These are phyloP conservation scores for Steinernema hermaphroditum DNA, from an alignment of 2,888 invertebrate species.

Conservation along the genomic window DNA sequence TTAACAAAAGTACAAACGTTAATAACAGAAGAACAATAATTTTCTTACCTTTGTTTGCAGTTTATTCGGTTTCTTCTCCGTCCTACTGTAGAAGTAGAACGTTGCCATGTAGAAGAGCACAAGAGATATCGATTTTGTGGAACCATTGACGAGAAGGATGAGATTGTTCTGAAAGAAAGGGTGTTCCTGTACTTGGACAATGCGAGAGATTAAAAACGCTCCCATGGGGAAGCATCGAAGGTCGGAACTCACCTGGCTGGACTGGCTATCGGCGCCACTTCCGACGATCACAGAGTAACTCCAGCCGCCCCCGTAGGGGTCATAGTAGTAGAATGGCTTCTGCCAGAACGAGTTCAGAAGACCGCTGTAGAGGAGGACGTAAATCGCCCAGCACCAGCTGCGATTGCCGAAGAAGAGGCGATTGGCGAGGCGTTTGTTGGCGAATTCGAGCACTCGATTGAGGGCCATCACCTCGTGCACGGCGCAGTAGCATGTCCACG, in stretches of 20 bases:
- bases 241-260: not conserved
- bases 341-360: not conserved
- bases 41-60: not conserved
- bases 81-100: not conserved
- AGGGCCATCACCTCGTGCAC: not conserved
- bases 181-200: not conserved
- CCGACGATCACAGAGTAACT: slow-evolving; percentile 4
- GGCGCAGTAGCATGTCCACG: slow-evolving; percentile 12
- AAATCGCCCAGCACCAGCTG: not conserved
- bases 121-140: not conserved
- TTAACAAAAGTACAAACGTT: too few relatives aligned
- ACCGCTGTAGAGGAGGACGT: slow-evolving; percentile 1
- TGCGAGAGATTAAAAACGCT: not conserved
- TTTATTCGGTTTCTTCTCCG: not conserved
- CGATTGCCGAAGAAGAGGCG: not conserved
- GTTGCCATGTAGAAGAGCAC: not conserved
- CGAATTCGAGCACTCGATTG: not conserved
- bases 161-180: slow-evolving; percentile 5
- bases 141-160: not conserved
- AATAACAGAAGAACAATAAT: too few relatives aligned
- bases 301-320: slow-evolving; percentile 6
- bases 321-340: slow-evolving; percentile 1
- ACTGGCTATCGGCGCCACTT: not conserved
- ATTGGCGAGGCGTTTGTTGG: not conserved
- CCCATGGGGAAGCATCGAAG: too few relatives aligned